Evolutionary conservation across 2,888 invertebrate species (phyloP), one percentile per base, ranked within the genome.

Genomic region (Tenthredo distinguenda): DNA sequence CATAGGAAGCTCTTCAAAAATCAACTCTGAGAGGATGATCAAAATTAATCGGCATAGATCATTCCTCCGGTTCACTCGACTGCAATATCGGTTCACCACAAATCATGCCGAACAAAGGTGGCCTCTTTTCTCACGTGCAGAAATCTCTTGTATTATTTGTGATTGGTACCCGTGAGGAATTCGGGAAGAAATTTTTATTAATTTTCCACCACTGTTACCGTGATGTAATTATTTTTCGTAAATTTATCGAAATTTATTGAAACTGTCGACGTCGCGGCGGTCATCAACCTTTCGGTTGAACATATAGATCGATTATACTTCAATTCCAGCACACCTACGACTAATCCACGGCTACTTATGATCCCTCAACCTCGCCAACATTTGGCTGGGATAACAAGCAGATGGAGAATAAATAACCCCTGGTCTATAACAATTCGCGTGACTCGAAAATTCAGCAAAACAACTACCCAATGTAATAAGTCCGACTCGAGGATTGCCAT

Each of bases 81-180:
- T 43, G 74, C 47, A 76, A 76, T 76, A 43, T 76, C 43, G 47
- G 6, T 76, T 15, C 21, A 26, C 47, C 21, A 76, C 47, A 76
- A 76, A 76, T 76, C 76, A 76, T 50, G 26, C n/a, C 76, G 76
- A 47, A 76, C 76, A 47, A 76, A 47, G 71, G 71, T 71, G n/a
- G 26, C 47, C 76, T 9, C 15, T 71, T 31, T 37, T 37, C 7
- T 71, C 71, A 15, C 71, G 71, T 31, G 71, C 21, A 26, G 15
- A n/a, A 76, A 26, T 26, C 47, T 47, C 76, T 47, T 26, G 15
- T 43, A 43, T 76, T 21, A 43, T 43, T 47, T n/a, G 26, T 47
- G 76, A 50, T 50, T 26, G 26, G 15, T n/a, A 43, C 5, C 10
- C 47, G 26, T 31, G 2, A 47, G 43, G 47, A 76, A 76, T 76